Base-by-base conservation (phyloP, 2,888 invertebrate genomes). In the Xanthorhoe designata region DNA sequence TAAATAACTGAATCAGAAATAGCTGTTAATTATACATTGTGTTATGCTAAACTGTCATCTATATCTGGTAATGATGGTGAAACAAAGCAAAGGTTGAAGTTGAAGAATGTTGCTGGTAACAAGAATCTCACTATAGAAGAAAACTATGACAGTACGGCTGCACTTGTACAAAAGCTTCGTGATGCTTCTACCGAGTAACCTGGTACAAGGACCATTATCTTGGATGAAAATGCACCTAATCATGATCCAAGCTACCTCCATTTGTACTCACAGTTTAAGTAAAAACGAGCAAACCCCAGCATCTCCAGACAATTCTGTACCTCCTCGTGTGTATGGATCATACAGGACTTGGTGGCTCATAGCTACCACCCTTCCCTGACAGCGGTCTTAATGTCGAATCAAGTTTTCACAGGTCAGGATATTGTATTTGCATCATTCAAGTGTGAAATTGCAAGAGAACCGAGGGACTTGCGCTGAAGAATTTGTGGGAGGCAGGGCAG, bases 341-440 rank as follows among this genome's bases (percentile, higher is more conserved):
- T 78, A 80, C 79, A 78, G 82, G 84, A 86, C 75, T 75, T 80
- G 79, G 83, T 80, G 76, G 81, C 80, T 77, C 72, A 65, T 72
- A 76, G 83, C 81, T 78, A 74, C 80, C 83, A 83, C 78, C 83
- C 83, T 84, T 79, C 81, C 81, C 85, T 85, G 86, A 85, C 83
- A 82, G 83, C 84, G 88, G 89, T 92, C 90, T 88, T 93, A 93
- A 93, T 92, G 84, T 90, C 84, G 84, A 90, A 92, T 93, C 93
- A 86, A 93, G 93, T 92, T 93, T 93, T 92, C 93, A 68, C 68
- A 93, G 93, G 93, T 93, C 85, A 88, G 87, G 83, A 87, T 79
- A 78, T 79, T 80, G 78, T 79, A 71, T 82, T 75, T 81, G 76
- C 84, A 74, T 76, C 83, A 77, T 76, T 69, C 79, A 83, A 86